phyloP scores from a whole-genome alignment of 2,888 invertebrate species.

The Schrankia costaestrigalis region DNA sequence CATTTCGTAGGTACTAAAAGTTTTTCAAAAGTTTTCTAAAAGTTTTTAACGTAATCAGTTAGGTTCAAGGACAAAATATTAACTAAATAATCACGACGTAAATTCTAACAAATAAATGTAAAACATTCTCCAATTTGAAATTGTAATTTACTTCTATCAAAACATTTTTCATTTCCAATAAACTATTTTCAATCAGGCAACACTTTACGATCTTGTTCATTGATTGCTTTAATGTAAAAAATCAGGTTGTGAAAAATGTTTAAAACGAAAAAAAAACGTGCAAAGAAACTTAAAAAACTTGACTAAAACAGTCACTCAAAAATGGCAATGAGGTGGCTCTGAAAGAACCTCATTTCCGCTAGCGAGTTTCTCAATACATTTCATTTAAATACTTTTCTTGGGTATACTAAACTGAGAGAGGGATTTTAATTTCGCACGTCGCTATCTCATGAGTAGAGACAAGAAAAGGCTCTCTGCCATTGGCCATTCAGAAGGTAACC shows the following conservation, averaged over 20 bases:
- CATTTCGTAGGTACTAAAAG: too few relatives aligned
- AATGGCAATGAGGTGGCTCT: constrained; percentile 57
- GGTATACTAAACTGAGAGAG: constrained; percentile 55
- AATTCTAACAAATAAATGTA: too few relatives aligned
- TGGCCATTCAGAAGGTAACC: constrained; percentile 33
- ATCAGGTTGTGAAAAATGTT: background rate
- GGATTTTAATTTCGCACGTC: constrained; percentile 68
- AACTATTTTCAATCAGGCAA: too few relatives aligned
- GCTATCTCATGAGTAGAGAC: constrained; percentile 60
- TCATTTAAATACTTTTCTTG: constrained; percentile 73
- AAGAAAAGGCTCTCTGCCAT: constrained; percentile 54
- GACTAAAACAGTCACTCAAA: constrained; percentile 66
- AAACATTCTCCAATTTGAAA: too few relatives aligned
- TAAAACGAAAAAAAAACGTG: constrained; percentile 22
- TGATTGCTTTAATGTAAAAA: constrained; percentile 19
- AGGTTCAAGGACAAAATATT: too few relatives aligned
- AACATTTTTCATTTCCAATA: too few relatives aligned
- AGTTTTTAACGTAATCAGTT: too few relatives aligned
- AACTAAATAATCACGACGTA: too few relatives aligned
- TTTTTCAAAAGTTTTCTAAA: too few relatives aligned
- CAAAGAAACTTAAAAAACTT: constrained; percentile 45
- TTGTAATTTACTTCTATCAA: too few relatives aligned
- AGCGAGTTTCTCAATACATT: constrained; percentile 75
- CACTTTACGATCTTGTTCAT: constrained; percentile 7
- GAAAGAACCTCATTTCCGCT: constrained; percentile 78